Evolutionary conservation across 2,888 invertebrate genomes (phyloP).

Genomic region (Dryomyza anilis): DNA sequence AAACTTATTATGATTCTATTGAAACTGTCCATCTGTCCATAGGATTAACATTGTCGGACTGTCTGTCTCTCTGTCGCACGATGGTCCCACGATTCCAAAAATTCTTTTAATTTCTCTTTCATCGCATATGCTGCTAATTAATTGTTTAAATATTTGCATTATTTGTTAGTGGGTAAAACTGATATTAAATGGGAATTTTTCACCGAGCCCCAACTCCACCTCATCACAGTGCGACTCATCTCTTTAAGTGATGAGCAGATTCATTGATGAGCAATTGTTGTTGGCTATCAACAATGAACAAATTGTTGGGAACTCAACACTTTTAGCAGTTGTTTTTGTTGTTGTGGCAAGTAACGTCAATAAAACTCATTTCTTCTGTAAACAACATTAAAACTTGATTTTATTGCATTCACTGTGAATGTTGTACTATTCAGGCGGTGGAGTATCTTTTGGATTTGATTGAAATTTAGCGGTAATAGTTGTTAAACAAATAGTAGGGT

Average conservation of each 20-base stretch:
- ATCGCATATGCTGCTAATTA: conserved; percentile 57
- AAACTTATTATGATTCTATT: too few relatives aligned
- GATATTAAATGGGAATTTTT: conserved; percentile 54
- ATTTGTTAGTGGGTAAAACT: conserved; percentile 58
- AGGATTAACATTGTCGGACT: background rate
- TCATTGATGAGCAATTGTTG: conserved; percentile 18
- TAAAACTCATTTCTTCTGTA: background rate
- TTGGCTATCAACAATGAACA: background rate
- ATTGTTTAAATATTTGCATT: conserved; percentile 58
- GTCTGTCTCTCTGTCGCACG: background rate
- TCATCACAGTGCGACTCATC: too few relatives aligned
- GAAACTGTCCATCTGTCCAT: background rate
- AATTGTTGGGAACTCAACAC: background rate
- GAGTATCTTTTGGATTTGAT: too few relatives aligned
- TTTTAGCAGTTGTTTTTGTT: background rate
- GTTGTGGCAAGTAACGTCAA: background rate
- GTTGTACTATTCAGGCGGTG: too few relatives aligned
- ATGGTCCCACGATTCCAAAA: conserved; percentile 27
- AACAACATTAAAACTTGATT: conserved; percentile 20
- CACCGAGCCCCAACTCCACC: too few relatives aligned
- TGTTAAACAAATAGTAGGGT: too few relatives aligned
- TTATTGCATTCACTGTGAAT: background rate
- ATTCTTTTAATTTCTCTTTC: conserved; percentile 54
- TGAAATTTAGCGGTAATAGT: too few relatives aligned
- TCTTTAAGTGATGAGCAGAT: conserved; percentile 21